Conservation (phyloP, 2,113 vertebrate species). For the Anhinga anhinga region DNA sequence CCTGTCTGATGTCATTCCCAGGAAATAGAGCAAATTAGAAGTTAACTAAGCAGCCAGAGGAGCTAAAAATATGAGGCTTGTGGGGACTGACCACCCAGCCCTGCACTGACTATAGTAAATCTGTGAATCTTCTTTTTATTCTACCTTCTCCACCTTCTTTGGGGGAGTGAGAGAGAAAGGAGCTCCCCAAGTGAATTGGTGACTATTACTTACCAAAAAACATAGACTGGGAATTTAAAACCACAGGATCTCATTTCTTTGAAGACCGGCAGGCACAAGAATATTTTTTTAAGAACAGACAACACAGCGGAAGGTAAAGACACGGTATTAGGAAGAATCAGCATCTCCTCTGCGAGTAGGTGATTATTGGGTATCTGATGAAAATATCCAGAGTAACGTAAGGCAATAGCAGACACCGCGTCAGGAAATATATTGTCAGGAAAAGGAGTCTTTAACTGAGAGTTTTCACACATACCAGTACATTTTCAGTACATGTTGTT, state of each 20-base stretch:
- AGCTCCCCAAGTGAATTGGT: neutral
- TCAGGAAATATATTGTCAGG: neutral
- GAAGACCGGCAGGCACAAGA: neutral
- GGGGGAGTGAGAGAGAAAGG: neutral
- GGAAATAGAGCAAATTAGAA: neutral
- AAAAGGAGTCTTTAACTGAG: neutral
- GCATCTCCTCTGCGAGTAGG: neutral
- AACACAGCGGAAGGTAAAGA: neutral
- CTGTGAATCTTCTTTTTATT: neutral
- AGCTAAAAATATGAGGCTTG: neutral
- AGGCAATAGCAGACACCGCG: neutral
- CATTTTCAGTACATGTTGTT: neutral
- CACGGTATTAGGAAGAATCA: neutral
- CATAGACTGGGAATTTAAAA: neutral
- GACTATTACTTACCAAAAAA: neutral
- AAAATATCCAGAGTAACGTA: neutral
- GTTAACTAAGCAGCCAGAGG: neutral
- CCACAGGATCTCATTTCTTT: neutral
- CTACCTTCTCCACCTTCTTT: neutral
- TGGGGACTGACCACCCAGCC: neutral
- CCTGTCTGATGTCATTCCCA: neutral
- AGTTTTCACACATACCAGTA: neutral
- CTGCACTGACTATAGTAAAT: neutral
- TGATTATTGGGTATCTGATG: neutral
- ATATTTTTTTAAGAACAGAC: neutral